Evolutionary conservation across 2,797 vertebrate genomes (phyloP).

Genomic region (Podarcis siculus): DNA sequence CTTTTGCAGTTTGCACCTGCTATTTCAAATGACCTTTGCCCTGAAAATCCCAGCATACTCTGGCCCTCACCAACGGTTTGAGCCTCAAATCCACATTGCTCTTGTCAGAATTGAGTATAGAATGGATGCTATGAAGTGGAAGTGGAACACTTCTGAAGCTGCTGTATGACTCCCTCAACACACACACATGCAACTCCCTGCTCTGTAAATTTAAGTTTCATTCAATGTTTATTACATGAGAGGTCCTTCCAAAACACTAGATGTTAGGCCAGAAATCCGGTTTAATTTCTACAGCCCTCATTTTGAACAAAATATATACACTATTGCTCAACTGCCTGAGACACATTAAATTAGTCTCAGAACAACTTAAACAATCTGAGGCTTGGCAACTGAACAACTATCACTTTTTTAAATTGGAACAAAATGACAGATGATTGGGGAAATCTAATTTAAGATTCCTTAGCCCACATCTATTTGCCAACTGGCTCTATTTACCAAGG

Average conservation of each 20-base stretch:
- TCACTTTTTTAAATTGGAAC: constrained; percentile 6
- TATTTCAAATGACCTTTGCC: not conserved
- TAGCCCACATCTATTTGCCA: constrained; percentile 17
- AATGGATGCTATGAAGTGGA: constrained; percentile 18
- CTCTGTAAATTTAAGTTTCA: not conserved
- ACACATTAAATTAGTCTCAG: not conserved
- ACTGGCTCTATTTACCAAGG: constrained; percentile 28
- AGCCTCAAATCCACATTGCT: not conserved
- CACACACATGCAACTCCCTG: not conserved
- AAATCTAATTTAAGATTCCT: constrained; percentile 41
- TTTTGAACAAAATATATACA: not conserved
- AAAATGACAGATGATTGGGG: constrained; percentile 35
- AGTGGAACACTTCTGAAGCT: constrained; percentile 1
- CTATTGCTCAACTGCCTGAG: not conserved
- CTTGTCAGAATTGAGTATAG: not conserved
- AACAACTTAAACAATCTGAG: not conserved
- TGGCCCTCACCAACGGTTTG: not conserved
- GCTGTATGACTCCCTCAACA: not conserved
- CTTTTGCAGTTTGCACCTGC: constrained; percentile 1
- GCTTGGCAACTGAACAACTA: constrained; percentile 10
- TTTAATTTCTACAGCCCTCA: not conserved
- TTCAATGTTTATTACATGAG: constrained; percentile 1
- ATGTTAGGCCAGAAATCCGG: accelerated
- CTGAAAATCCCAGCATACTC: not conserved
- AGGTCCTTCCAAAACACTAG: not conserved